Base-by-base conservation (phyloP, 1,140 invertebrate species). In the Odontomachus brunneus region DNA sequence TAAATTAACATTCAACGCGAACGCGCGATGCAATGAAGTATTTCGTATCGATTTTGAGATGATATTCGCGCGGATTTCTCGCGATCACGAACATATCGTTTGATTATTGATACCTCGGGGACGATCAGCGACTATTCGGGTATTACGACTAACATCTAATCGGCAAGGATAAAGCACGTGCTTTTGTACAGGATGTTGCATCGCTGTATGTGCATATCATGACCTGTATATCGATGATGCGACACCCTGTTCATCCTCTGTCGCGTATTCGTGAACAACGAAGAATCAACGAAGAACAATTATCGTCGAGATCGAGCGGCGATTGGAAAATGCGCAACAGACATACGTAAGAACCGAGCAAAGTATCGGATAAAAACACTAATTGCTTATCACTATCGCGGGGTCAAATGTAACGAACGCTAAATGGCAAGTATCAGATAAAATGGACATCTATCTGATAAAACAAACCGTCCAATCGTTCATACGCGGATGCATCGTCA, bases 181-280 rank as follows among this genome's bases (percentile, higher is more conserved):
- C 85, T 85, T 92, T 92, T 92, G 90, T 92, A 92, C 91, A 92
- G n/a, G n/a, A n/a, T n/a, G n/a, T n/a, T n/a, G n/a, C n/a, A n/a
- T n/a, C n/a, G n/a, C n/a, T n/a, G n/a, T n/a, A n/a, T n/a, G n/a
- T n/a, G n/a, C n/a, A n/a, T n/a, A n/a, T n/a, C n/a, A n/a, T n/a
- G n/a, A n/a, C n/a, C n/a, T n/a, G n/a, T n/a, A n/a, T n/a, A n/a
- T n/a, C n/a, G n/a, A n/a, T n/a, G n/a, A n/a, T n/a, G n/a, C n/a
- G n/a, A n/a, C n/a, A n/a, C n/a, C n/a, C n/a, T 92, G 90, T 90
- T 91, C 90, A 84, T 92, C 89, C 29, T 90, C 88, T 88, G 91
- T 85, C 86, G 66, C n/a, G 12, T 51, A 14, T 84, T 74, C 87
- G 29, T 33, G 29, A 33, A 33, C 29, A 33, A 33, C 29, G 38